These are phyloP conservation scores for Meles meles DNA, from an alignment of 2,113 vertebrate species.

Conservation along the genomic window DNA sequence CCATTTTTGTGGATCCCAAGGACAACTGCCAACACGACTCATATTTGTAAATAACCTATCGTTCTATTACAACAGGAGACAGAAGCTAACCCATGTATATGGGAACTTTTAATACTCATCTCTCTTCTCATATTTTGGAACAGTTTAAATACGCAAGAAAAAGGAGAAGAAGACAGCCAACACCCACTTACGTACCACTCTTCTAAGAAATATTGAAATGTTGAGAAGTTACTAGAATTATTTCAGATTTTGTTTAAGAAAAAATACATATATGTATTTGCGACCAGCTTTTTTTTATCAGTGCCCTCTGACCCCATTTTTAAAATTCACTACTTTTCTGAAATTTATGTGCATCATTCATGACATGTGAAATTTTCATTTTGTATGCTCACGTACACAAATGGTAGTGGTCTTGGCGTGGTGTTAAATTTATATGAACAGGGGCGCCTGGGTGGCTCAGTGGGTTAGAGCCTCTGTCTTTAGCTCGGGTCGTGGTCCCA, in stretches of 20 bases:
- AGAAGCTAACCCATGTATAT: background rate
- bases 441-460: too few species aligned
- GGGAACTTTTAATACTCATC: background rate
- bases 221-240: background rate
- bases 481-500: too few species aligned
- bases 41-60: accelerated
- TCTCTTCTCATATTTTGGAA: background rate
- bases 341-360: background rate
- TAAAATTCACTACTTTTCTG: background rate
- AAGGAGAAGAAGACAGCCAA: background rate
- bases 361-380: background rate
- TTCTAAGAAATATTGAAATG: background rate
- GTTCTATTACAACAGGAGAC: background rate
- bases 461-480: too few species aligned
- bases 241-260: background rate
- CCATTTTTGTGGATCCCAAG: background rate
- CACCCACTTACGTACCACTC: background rate
- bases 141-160: background rate
- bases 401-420: background rate
- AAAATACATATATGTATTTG: too few species aligned
- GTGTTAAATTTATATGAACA: background rate
- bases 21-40: accelerated
- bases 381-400: background rate
- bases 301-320: background rate
- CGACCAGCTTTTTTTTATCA: background rate